Base-by-base conservation (phyloP, 2,797 vertebrate genomes). In the Hirundo rustica region DNA sequence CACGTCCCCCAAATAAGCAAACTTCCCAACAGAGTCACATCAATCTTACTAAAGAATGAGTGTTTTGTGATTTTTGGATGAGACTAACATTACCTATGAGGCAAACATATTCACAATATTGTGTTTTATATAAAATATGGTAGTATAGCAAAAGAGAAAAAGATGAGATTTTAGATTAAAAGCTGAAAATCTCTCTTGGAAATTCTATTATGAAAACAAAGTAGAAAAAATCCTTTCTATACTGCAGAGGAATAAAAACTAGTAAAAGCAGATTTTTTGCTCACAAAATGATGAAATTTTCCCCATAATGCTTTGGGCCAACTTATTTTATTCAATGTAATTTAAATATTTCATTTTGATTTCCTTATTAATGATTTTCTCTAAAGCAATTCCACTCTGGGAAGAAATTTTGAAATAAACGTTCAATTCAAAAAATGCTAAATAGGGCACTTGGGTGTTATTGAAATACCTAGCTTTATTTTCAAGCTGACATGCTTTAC, bases 261-360 rank as follows among this genome's bases (percentile, higher is more conserved):
- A 86, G 10, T 8, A 66, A 93, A 92, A 74, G 0, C 38, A 88
- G 65, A 71, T 64, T 90, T 95, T 93, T 92, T 85, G 0, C 44
- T 87, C 22, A 73, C 36, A 79, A 91, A 95, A 85, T 77, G 71
- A 77, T 68, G 26, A 83, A 30, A 80, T 83, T 74, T 94, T 93
- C n/a, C 75, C 72, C 66, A 47, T 80, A 85, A 75, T 88, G 50
- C 68, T 93, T 93, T 92, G 79, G 73, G n/a, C 40, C 88, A 83
- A 78, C 72, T 83, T 86, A 90, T 75, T 95, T 91, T 88, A 29
- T 83, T 93, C 61, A 83, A 47, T 72, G 42, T 44, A 88, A 95
- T 94, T 90, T 91, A 81, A 94, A 95, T 96, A 94, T 95, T 94
- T 96, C 88, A 95, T 95, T 95, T 91, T 95, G 54, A 86, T 96